phyloP scores from a whole-genome alignment of 2,888 invertebrate genomes.

The Diplolepis rosae region DNA sequence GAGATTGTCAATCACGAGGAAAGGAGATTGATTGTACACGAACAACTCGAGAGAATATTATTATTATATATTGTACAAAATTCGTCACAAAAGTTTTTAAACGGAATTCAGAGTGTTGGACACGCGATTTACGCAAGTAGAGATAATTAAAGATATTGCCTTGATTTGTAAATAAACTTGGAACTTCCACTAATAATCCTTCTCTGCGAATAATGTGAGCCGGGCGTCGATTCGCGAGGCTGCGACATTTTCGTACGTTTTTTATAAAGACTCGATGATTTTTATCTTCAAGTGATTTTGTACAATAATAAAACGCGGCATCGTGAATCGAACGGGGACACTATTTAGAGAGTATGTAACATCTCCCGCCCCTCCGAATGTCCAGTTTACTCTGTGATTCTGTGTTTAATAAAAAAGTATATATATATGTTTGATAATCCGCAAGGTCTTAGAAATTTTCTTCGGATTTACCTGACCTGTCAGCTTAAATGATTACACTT shows the following conservation, averaged over 20 bases:
- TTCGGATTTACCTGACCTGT: constrained; percentile 25
- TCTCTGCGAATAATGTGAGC: constrained; percentile 53
- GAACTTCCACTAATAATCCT: constrained; percentile 65
- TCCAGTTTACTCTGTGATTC: constrained; percentile 73
- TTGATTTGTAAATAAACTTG: constrained; percentile 73
- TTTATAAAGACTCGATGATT: constrained; percentile 56
- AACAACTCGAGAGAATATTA: constrained; percentile 38
- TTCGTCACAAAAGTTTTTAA: constrained; percentile 54
- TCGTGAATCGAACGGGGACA: constrained; percentile 47
- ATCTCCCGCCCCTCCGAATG: constrained; percentile 67
- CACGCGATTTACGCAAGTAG: constrained; percentile 55
- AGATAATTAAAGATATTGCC: constrained; percentile 69
- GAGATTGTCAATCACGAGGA: constrained; percentile 21
- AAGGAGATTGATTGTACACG: constrained; percentile 29
- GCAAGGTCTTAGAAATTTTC: constrained; percentile 43
- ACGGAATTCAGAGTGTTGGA: constrained; percentile 59
- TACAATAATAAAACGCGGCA: constrained; percentile 51
- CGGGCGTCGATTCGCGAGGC: constrained; percentile 47
- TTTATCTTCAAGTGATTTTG: constrained; percentile 61
- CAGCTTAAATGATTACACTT: too few species aligned
- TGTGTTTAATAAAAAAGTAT: constrained; percentile 69
- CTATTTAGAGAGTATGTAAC: constrained; percentile 55
- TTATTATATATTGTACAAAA: constrained; percentile 54
- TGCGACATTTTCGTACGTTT: constrained; percentile 58
- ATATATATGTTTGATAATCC: constrained; percentile 62